Conservation (phyloP, 2,797 vertebrate species). For the Kryptolebias ocellatus region DNA sequence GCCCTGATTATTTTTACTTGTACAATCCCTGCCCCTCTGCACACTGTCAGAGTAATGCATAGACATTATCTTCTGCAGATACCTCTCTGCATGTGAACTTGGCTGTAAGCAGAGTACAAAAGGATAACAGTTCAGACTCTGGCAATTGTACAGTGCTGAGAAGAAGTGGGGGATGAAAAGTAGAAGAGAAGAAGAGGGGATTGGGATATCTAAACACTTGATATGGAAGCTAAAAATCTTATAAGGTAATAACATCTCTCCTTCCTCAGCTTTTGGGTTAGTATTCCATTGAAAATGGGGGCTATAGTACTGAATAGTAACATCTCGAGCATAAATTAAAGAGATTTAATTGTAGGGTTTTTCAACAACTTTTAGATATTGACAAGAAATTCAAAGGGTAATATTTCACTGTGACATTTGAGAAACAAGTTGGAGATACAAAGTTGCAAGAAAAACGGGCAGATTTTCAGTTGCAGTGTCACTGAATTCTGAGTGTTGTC, state of each 20-base stretch:
- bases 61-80: conserved; percentile 57
- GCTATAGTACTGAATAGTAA: conserved; percentile 56
- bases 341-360: conserved; percentile 51
- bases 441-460: too few relatives aligned
- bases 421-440: too few relatives aligned
- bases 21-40: conserved; percentile 51
- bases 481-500: too few relatives aligned
- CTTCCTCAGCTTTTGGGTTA: conserved; percentile 58
- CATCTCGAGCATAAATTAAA: conserved; percentile 36
- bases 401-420: too few relatives aligned
- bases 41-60: conserved; percentile 52
- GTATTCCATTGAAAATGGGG: conserved; percentile 62
- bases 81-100: conserved; percentile 67
- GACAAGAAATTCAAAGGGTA: not conserved
- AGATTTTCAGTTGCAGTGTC: too few relatives aligned
- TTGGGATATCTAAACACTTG: conserved; percentile 48
- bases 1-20: conserved; percentile 63
- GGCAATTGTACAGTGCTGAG: not conserved
- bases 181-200: conserved; percentile 30
- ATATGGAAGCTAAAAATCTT: conserved; percentile 49
- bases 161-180: not conserved
- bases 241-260: conserved; percentile 62
- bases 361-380: conserved; percentile 35
- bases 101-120: conserved; percentile 41
- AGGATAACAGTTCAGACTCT: conserved; percentile 34